Base-by-base conservation (phyloP, 1,140 invertebrate species). In the Listronotus oregonensis region DNA sequence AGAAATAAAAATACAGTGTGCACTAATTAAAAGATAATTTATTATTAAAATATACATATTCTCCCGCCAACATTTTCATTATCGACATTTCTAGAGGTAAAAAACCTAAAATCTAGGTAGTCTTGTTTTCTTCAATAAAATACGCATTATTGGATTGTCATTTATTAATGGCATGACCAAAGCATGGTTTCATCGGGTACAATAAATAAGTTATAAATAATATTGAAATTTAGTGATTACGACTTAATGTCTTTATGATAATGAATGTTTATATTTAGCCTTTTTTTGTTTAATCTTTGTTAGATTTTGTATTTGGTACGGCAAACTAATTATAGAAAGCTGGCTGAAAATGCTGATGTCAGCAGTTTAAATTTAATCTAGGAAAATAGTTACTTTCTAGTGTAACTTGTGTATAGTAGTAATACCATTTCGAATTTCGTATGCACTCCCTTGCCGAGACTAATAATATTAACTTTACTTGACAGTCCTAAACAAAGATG, bases 131-230 rank as follows among this genome's bases (percentile, higher is more conserved):
- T 34, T 31, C 27, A 42, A 11, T 55, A 42, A 54, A 54, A 54
- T 54, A 54, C 51, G 51, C 51, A 54, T 54, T 14, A 37, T 18
- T 34, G 17, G 4, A n/a, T 15, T 14, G 51, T 54, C 58, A 69
- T 67, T 55, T 43, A 64, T 59, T 66, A 37, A 27, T 37, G 31
- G 40, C 59, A 67, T 70, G 67, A 8, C 46, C 31, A 6, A 44
- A 55, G 57, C 71, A 27, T 71, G 64, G 58, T 46, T 51, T 51
- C 37, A 39, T 31, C 15, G 17, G 7, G 14, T 60, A 39, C 34
- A 50, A 49, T 37, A 40, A 60, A 31, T 27, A 50, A 50, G 3
- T 50, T 12, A 27, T 21, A 50, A 50, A 39, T 37, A 40, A 37
- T 60, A 37, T 60, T 50, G 14, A 60, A 50, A 21, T 60, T 50